phyloP scores from a whole-genome alignment of 2,113 vertebrate genomes.

The Amblyornis subalaris region DNA sequence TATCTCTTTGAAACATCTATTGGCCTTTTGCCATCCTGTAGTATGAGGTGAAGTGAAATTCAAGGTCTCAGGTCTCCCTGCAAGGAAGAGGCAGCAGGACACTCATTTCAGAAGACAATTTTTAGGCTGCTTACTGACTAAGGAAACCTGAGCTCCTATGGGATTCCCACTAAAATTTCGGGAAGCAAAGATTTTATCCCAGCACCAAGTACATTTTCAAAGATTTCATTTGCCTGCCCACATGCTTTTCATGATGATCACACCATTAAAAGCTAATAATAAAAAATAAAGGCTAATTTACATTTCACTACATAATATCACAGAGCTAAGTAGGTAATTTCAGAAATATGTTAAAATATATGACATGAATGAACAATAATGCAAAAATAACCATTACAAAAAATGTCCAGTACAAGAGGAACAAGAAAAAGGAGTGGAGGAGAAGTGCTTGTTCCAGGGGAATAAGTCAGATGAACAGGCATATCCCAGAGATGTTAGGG shows the following conservation, averaged over 20 bases:
- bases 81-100: background rate
- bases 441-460: background rate
- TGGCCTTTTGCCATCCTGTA: background rate
- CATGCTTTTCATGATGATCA: background rate
- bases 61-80: background rate
- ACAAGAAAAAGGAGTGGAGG: background rate
- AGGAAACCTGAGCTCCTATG: background rate
- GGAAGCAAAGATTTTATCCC: background rate
- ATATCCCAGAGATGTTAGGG: background rate
- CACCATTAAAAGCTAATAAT: background rate
- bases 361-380: background rate
- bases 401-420: background rate
- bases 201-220: background rate
- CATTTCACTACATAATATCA: background rate
- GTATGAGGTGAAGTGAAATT: background rate
- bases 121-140: background rate
- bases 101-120: background rate
- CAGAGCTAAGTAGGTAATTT: background rate
- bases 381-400: background rate
- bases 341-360: background rate
- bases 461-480: background rate
- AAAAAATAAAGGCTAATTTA: slow-evolving; percentile 20
- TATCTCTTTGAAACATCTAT: background rate
- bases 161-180: background rate
- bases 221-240: background rate